Conservation (phyloP, 2,797 vertebrate species). For the Bufotes viridis region DNA sequence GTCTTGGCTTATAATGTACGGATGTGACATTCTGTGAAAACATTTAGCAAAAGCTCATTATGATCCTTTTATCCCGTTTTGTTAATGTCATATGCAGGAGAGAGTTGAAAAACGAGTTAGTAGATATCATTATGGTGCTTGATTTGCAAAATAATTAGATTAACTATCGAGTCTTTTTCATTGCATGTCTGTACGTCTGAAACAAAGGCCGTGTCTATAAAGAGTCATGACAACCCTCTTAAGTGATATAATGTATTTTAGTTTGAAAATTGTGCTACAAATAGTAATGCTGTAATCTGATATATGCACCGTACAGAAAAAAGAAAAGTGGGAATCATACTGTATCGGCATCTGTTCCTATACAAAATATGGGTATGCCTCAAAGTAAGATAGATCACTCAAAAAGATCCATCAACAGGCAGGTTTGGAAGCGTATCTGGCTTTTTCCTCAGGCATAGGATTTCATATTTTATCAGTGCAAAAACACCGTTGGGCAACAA, state of each 20-base stretch:
- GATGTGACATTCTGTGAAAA: conserved; percentile 46
- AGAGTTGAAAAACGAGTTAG: conserved; percentile 31
- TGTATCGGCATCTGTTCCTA: not conserved
- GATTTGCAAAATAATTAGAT: conserved; percentile 54
- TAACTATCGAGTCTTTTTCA: conserved; percentile 36
- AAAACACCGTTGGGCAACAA: no score
- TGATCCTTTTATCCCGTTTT: conserved; percentile 49
- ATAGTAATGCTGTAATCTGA: not conserved
- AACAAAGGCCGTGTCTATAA: not conserved
- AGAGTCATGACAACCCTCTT: not conserved
- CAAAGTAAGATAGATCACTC: not conserved
- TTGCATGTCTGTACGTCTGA: conserved; percentile 9
- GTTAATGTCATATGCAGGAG: conserved; percentile 38
- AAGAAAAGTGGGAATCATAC: not conserved
- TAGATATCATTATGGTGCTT: conserved; percentile 43
- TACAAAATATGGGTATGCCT: not conserved
- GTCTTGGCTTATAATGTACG: conserved; percentile 28
- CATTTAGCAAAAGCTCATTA: conserved; percentile 46
- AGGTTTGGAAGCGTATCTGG: not conserved
- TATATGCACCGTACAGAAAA: not conserved
- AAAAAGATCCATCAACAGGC: not conserved
- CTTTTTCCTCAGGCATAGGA: no score
- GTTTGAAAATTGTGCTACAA: not conserved
- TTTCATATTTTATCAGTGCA: no score
- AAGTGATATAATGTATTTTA: not conserved